These are phyloP conservation scores for Tylochromis polylepis DNA, from an alignment of 2,113 vertebrate species.

Conservation along the genomic window DNA sequence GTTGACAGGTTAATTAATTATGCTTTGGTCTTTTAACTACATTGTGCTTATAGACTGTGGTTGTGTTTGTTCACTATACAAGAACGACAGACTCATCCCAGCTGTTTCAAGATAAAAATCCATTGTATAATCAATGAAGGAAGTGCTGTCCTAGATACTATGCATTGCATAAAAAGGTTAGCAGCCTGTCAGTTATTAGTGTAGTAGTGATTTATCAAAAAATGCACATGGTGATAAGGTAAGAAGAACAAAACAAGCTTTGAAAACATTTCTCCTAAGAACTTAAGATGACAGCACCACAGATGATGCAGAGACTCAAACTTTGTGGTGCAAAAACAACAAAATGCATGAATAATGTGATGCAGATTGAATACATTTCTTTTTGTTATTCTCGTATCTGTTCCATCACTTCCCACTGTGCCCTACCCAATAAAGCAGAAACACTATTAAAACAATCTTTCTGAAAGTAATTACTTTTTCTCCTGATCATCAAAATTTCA, in stretches of 20 bases:
- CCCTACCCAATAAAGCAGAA: conserved; percentile 14
- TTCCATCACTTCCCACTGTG: neutral
- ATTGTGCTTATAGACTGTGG: neutral
- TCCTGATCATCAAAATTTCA: conserved; percentile 4
- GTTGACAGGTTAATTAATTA: neutral
- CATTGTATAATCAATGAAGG: neutral
- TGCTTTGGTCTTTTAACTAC: neutral
- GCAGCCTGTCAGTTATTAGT: neutral
- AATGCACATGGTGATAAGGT: neutral
- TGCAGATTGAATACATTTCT: neutral
- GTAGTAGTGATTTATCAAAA: neutral
- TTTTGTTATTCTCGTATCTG: neutral
- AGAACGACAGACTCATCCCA: neutral
- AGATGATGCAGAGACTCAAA: neutral
- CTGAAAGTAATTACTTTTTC: conserved; percentile 23
- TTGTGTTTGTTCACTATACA: neutral
- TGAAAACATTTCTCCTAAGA: neutral
- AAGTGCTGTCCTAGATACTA: neutral
- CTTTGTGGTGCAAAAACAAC: neutral
- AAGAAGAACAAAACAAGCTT: neutral
- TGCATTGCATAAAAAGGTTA: neutral
- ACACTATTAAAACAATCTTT: conserved; percentile 22
- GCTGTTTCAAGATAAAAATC: neutral
- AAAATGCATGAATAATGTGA: neutral
- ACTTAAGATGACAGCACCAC: neutral